phyloP scores from a whole-genome alignment of 2,797 vertebrate species.

The Lagorchestes hirsutus region DNA sequence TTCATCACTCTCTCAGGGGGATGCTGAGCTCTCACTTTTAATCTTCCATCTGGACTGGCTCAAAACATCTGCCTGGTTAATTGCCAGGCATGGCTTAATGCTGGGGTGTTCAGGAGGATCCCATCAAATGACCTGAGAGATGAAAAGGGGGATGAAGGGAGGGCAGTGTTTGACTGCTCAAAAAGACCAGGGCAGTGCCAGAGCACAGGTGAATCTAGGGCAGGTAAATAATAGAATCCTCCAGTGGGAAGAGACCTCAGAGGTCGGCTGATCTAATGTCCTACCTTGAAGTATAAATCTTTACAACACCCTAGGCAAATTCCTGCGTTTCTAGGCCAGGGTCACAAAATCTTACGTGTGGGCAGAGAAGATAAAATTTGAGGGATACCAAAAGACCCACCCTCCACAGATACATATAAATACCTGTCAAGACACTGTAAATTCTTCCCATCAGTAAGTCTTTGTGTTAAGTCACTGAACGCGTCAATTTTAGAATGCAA shows the following conservation, averaged over 20 bases:
- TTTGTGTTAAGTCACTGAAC: background rate
- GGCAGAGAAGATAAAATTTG: background rate
- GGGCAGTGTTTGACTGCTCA: background rate
- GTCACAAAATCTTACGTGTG: background rate
- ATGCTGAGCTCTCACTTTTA: background rate
- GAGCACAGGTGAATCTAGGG: conserved; percentile 4
- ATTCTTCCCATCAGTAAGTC: background rate
- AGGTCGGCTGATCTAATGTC: background rate
- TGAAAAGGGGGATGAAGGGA: background rate
- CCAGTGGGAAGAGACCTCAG: background rate
- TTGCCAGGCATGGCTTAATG: background rate
- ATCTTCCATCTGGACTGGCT: background rate
- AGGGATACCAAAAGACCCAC: background rate
- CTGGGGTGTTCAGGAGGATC: background rate
- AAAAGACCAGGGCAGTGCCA: background rate
- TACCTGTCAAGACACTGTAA: background rate
- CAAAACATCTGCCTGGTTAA: background rate
- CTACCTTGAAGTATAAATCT: background rate
- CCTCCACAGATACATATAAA: background rate
- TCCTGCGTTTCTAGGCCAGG: background rate
- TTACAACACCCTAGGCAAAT: background rate
- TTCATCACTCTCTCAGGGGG: background rate
- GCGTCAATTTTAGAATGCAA: background rate
- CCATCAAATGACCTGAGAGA: background rate
- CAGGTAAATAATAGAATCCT: background rate